Evolutionary conservation across 2,888 invertebrate genomes (phyloP), one percentile per base, ranked within the genome.

Genomic region (Leptinotarsa rubiginosa): DNA sequence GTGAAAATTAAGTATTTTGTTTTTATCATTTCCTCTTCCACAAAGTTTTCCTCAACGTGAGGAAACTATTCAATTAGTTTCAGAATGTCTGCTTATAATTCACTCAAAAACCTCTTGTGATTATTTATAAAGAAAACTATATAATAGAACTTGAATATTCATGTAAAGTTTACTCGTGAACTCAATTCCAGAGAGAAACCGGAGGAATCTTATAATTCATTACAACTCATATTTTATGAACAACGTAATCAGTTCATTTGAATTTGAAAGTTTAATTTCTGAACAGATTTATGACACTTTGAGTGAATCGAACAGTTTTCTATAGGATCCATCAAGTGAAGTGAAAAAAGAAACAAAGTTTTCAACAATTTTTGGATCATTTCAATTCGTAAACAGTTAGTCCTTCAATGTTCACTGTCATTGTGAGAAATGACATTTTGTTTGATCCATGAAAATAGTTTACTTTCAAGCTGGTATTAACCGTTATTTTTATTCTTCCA

Each of bases 81-180:
- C 13, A 16, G 16, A 50, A 50, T 50, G 16, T n/a, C 16, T 16
- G 15, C 12, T 41, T 50, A 50, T 50, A 50, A 50, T 15, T 50
- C n/a, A 15, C n/a, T 50, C 16, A 50, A n/a, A 50, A n/a, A 50
- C 2, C 50, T 50, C n/a, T n/a, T 16, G n/a, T n/a, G 16, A 50
- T 15, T 15, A 50, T 13, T 50, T n/a, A 15, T n/a, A 50, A 4
- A n/a, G 50, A 50, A 7, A 50, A 16, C 50, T n/a, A n/a, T 50
- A 16, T 50, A 41, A 41, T 50, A 7, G 50, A 50, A n/a, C 3
- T 15, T 50, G 50, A 50, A 50, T 50, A 50, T 50, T 50, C 15
- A 50, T 50, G n/a, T n/a, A 3, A 50, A 50, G n/a, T 50, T 50
- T 50, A 50, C 50, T 50, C 50, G n/a, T 50, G 50, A 50, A 50